Evolutionary conservation across 2,113 vertebrate species (phyloP).

Genomic region (Oreocharis arfaki): DNA sequence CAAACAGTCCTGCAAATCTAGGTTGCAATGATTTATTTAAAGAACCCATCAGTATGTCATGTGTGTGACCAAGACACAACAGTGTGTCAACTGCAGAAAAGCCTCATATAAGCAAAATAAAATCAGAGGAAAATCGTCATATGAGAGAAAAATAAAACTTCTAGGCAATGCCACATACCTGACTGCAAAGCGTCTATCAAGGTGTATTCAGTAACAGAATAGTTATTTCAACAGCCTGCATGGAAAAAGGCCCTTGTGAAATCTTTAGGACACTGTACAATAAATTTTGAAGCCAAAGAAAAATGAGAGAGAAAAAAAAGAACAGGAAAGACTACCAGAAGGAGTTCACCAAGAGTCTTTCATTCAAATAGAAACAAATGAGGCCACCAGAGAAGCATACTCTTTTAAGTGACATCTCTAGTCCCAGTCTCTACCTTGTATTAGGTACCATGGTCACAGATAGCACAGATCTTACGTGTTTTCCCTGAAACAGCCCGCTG

Average conservation of each 20-base stretch:
- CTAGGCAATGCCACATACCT: not conserved
- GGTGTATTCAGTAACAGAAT: fast-evolving
- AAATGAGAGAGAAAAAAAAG: not conserved
- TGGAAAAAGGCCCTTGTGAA: not conserved
- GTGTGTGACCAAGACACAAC: not conserved
- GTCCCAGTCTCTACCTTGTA: not conserved
- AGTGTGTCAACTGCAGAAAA: not conserved
- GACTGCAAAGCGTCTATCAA: not conserved
- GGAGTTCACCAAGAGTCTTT: not conserved
- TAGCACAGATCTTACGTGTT: fast-evolving
- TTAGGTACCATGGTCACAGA: too few relatives aligned
- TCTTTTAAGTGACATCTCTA: not conserved
- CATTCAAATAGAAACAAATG: not conserved
- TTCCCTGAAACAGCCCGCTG: not conserved
- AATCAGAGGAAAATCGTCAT: not conserved
- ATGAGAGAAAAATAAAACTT: not conserved
- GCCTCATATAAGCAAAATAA: not conserved
- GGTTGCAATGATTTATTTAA: not conserved
- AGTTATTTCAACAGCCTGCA: not conserved
- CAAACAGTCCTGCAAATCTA: not conserved
- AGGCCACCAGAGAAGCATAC: not conserved
- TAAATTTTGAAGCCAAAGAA: not conserved
- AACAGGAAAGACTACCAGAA: not conserved
- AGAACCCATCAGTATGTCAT: not conserved
- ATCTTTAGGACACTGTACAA: not conserved